Evolutionary conservation across 2,888 invertebrate species (phyloP).

Genomic region (Drosophila aldrichi): DNA sequence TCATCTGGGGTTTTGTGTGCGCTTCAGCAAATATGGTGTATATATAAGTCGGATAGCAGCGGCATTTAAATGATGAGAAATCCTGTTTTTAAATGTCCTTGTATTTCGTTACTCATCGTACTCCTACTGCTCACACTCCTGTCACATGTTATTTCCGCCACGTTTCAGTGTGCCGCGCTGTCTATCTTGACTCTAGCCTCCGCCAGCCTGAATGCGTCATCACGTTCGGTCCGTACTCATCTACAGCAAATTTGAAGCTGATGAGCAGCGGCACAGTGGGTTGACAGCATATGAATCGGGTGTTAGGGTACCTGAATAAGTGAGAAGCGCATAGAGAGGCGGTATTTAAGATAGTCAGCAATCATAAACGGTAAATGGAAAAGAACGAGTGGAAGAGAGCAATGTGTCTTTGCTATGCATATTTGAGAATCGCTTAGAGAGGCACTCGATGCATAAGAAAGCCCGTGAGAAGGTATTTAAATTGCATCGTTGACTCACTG

Average conservation of each 20-base stretch:
- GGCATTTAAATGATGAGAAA: constrained; percentile 57
- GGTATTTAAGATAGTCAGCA: background rate
- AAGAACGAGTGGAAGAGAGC: background rate
- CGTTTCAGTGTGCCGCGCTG: constrained; percentile 24
- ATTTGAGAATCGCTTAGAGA: constrained; percentile 6
- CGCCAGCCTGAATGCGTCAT: constrained; percentile 50
- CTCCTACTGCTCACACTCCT: background rate
- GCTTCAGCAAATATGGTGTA: constrained; percentile 32
- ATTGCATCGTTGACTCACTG: constrained; percentile 24
- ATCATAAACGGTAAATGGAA: too few relatives aligned
- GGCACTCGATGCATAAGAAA: background rate
- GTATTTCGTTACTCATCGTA: constrained; percentile 7
- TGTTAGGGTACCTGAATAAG: background rate
- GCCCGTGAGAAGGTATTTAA: background rate
- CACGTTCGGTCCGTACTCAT: constrained; percentile 39
- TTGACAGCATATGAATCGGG: background rate
- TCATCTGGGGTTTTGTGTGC: constrained; percentile 34
- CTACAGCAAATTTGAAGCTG: constrained; percentile 43
- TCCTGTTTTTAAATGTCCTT: constrained; percentile 54
- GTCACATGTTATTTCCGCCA: constrained; percentile 44
- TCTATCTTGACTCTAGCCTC: constrained; percentile 9
- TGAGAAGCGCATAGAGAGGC: constrained; percentile 3
- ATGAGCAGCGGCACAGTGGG: constrained; percentile 22
- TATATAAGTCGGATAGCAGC: constrained; percentile 40
- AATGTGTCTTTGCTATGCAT: background rate